A percentile compares a stretch with the other conserved stretches of the same genome.
Conservation (phyloP, 2,113 vertebrate genomes). For the Recurvirostra avosetta region DNA sequence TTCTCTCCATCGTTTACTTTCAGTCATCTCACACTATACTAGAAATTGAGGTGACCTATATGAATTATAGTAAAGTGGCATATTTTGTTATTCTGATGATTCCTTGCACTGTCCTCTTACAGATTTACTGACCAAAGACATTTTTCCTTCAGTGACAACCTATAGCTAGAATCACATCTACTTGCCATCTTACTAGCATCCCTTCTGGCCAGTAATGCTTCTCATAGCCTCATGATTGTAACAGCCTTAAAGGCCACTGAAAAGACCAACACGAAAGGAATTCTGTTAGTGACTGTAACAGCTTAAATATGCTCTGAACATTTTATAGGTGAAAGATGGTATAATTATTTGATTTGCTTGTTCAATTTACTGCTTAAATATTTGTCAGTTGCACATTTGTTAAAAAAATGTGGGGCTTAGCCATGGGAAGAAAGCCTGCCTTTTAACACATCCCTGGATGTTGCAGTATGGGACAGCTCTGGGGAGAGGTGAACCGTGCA, state of each 20-base stretch:
- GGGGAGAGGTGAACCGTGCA: neutral
- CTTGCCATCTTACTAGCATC: neutral
- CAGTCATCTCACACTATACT: neutral
- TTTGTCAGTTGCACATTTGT: neutral
- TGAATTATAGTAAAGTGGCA: neutral
- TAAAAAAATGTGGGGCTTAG: neutral
- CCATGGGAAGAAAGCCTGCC: neutral
- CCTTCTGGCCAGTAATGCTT: neutral
- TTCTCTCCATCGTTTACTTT: neutral
- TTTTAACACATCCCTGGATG: neutral
- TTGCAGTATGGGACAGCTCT: neutral
- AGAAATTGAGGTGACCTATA: neutral
- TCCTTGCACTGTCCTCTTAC: neutral
- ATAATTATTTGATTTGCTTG: neutral
- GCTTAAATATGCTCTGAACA: neutral
- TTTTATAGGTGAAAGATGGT: neutral
- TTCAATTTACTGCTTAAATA: neutral
- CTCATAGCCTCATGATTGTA: neutral
- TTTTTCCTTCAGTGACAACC: neutral
- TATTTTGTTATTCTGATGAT: neutral
- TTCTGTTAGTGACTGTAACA: neutral
- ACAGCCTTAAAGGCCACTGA: neutral
- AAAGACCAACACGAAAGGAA: neutral
- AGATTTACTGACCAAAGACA: neutral
- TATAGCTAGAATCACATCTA: neutral